A percentile compares a stretch with the other conserved stretches of the same genome.
Evolutionary conservation across 1,140 invertebrate genomes (phyloP).

Genomic region (Lepeophtheirus salmonis): DNA sequence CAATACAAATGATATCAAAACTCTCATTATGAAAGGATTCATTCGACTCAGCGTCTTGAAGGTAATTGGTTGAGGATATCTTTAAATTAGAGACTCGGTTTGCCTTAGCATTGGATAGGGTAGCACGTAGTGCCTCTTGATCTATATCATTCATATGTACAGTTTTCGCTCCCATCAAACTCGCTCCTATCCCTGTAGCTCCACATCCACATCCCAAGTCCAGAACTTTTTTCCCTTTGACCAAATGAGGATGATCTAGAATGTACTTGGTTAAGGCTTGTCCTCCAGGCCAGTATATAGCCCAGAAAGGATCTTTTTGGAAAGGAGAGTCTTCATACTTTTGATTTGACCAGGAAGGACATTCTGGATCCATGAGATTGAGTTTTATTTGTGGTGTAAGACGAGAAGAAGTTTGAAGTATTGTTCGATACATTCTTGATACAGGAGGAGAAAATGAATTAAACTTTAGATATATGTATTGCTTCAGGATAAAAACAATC

Average conservation of each 20-base stretch:
- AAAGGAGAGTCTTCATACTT: neutral
- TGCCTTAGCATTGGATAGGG: neutral
- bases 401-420: neutral
- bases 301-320: conserved; percentile 3
- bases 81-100: neutral
- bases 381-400: neutral
- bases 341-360: neutral
- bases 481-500: no score
- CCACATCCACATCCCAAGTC: conserved; percentile 15
- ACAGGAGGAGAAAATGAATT: no score
- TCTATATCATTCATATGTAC: conserved; percentile 9
- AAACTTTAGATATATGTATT: no score
- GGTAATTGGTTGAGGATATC: conserved; percentile 3
- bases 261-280: conserved; percentile 4
- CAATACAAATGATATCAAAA: conserved; percentile 1
- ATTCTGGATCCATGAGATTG: neutral
- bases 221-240: neutral
- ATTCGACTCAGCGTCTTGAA: neutral
- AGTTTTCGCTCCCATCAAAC: neutral
- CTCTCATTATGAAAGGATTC: neutral
- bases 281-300: conserved; percentile 11
- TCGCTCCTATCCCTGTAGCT: neutral
- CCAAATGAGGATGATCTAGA: neutral
- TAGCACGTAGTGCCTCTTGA: neutral
- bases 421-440: neutral